Percentiles rank a stretch among this genome's conserved stretches.
These are phyloP conservation scores for Aphelenchoides avenae DNA, from an alignment of 1,140 invertebrate species.

Conservation along the genomic window DNA sequence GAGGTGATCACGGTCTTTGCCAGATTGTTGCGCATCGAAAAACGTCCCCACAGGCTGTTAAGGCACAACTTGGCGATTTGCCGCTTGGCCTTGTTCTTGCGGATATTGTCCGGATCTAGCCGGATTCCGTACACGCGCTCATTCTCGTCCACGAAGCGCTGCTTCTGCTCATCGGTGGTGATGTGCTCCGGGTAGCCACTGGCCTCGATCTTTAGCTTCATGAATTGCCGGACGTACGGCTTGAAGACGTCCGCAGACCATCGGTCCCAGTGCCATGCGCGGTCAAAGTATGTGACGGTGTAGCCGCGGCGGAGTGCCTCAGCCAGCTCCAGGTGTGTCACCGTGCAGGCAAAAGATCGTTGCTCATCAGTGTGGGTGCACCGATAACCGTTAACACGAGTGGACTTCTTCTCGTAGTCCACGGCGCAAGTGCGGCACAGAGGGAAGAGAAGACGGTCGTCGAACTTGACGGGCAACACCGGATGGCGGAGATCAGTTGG, in stretches of 20 bases:
- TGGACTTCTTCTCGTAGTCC: neutral
- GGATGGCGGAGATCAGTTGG: neutral
- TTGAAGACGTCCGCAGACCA: constrained; percentile 1
- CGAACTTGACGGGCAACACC: constrained; percentile 6
- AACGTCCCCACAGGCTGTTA: constrained; percentile 9
- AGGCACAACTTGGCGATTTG: too few species aligned
- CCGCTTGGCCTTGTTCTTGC: too few species aligned
- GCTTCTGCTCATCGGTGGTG: neutral
- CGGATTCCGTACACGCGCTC: neutral
- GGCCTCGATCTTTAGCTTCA: constrained; percentile 6
- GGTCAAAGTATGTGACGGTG: neutral
- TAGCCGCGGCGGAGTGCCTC: constrained; percentile 2
- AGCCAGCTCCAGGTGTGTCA: neutral
- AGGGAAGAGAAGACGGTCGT: neutral
- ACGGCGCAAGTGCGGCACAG: neutral
- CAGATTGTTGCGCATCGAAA: neutral
- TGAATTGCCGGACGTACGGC: neutral
- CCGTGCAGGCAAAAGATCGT: neutral
- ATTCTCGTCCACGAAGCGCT: constrained; percentile 2
- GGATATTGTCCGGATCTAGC: constrained; percentile 1
- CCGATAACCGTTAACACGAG: neutral
- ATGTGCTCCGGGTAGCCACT: constrained; percentile 6
- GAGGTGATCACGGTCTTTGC: too few species aligned
- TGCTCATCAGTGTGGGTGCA: neutral
- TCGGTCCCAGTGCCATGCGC: neutral